A percentile compares a stretch with the other conserved stretches of the same genome.
phyloP scores from a whole-genome alignment of 2,797 vertebrate species.

The Ispidina lecontei region DNA sequence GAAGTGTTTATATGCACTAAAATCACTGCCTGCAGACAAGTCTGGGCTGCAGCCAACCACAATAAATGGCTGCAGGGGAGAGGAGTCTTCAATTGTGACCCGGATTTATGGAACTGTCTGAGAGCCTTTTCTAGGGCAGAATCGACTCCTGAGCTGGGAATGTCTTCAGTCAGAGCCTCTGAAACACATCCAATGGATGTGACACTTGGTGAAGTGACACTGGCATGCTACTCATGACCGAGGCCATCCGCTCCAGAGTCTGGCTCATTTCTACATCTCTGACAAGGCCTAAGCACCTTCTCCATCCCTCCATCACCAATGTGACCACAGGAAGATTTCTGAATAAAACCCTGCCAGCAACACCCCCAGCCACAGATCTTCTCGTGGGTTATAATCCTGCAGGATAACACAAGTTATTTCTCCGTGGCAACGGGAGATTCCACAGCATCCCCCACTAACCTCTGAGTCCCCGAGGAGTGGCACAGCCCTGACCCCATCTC shows the following conservation, averaged over 20 bases:
- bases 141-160: neutral
- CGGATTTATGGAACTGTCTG: neutral
- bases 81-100: neutral
- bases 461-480: neutral
- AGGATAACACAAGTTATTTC: conserved; percentile 10
- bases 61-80: conserved; percentile 4
- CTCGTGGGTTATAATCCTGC: neutral
- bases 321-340: neutral
- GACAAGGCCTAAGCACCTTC: neutral
- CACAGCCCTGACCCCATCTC: neutral
- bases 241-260: neutral
- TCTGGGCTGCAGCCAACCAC: conserved; percentile 36
- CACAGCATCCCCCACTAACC: neutral
- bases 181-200: neutral
- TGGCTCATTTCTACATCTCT: neutral
- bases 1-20: conserved; percentile 19
- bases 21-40: conserved; percentile 22
- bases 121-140: neutral
- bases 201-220: neutral
- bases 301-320: neutral
- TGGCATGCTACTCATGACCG: neutral
- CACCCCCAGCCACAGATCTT: neutral
- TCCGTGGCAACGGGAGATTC: neutral
- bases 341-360: neutral
- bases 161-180: neutral